Conservation (phyloP, 2,888 invertebrate genomes). For the Macrosiphum euphorbiae region DNA sequence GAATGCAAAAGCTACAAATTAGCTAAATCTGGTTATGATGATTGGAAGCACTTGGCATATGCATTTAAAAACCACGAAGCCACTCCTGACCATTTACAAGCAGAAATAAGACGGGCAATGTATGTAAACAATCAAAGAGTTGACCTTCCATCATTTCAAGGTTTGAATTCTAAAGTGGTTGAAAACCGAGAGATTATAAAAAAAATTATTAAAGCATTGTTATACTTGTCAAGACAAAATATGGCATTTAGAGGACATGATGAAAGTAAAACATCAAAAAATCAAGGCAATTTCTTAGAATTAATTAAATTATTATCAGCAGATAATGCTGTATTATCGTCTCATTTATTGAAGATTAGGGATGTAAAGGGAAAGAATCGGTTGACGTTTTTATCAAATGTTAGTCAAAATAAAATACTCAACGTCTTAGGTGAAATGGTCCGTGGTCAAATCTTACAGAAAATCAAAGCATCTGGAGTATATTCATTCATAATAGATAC, state of each 20-base stretch:
- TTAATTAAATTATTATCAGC: too few species aligned
- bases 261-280: too few species aligned
- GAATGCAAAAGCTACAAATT: not conserved
- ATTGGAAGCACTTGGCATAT: slow-evolving; percentile 6
- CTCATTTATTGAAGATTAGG: too few species aligned
- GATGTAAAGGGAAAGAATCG: not conserved
- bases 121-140: slow-evolving; percentile 13
- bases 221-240: not conserved
- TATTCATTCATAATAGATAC: slow-evolving; percentile 17
- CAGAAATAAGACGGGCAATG: not conserved
- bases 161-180: not conserved
- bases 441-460: too few species aligned
- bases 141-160: not conserved
- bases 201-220: too few species aligned
- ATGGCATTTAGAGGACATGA: too few species aligned
- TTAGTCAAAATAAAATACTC: not conserved
- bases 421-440: too few species aligned
- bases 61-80: not conserved
- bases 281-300: too few species aligned
- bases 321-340: too few species aligned
- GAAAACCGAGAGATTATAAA: not conserved
- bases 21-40: slow-evolving; percentile 7
- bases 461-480: not conserved
- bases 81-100: slow-evolving; percentile 2
- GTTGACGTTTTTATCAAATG: not conserved